Base-by-base conservation (phyloP, 2,113 vertebrate genomes). In the Pica pica region DNA sequence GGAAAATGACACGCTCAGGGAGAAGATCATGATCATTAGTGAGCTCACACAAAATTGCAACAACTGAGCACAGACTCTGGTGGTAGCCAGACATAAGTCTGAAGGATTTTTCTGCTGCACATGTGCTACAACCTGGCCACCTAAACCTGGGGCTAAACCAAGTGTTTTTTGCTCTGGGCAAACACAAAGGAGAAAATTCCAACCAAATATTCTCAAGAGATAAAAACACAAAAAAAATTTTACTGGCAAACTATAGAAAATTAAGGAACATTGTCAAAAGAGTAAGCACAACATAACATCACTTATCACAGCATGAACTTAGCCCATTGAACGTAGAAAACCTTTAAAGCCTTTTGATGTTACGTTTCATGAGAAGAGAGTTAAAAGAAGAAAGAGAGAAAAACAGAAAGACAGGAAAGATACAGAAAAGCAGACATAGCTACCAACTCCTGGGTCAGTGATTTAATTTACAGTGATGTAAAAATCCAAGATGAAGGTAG, bases 1-100 rank as follows among this genome's bases (percentile, higher is more conserved):
- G 24, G 35, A 75, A 74, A 80, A 80, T 1, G 0, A 49, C 33
- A 56, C 0, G 0, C 11, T 83, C 19, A 68, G 0, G 1, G 22
- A 77, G 57, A 52, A 64, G 14, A 20, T 33, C 2, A 0, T 9
- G 22, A 24, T 28, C 4, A 3, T 35, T 27, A 46, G 6, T 16
- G 47, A 85, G 28, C 39, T 73, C 23, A 35, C 19, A 11, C 53
- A 16, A 17, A 63, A 30, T 27, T 75, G 50, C 1, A 42, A 20
- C 10, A 15, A 18, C 15, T 15, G 5, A 83, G 42, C 5, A 31
- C 2, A 3, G 10, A 8, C 20, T 88, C 37, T 65, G 44, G 22
- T 53, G 47, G 7, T 35, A 83, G n/a, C 13, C 30, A 87, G 52
- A 12, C 35, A 52, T 39, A 37, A 22, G 23, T 20, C 30, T 35